phyloP scores from a whole-genome alignment of 2,888 invertebrate genomes.

The Calameuta idolon region DNA sequence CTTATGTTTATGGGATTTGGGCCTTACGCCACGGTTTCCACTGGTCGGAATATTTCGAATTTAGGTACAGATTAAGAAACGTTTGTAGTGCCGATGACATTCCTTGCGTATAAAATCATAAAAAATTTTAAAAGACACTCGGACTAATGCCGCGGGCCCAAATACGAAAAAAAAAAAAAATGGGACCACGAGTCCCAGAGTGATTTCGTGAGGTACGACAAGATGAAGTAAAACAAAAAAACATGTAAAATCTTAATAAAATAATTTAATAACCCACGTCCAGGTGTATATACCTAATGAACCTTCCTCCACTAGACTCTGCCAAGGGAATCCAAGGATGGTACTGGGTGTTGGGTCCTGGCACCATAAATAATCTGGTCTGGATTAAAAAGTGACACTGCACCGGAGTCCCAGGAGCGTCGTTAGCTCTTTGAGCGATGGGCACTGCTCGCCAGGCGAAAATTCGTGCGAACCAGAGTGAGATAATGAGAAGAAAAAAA shows the following conservation, averaged over 20 bases:
- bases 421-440: conserved; percentile 25
- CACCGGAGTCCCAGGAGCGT: conserved; percentile 4
- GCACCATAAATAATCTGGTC: conserved; percentile 58
- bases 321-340: too few species aligned
- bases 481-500: not conserved
- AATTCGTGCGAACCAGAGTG: not conserved
- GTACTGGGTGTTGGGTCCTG: conserved; percentile 24
- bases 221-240: conserved; percentile 31
- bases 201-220: conserved; percentile 18
- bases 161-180: conserved; percentile 1
- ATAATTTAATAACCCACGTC: conserved; percentile 53
- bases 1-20: conserved; percentile 47
- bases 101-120: too few species aligned
- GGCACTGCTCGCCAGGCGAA: conserved; percentile 16
- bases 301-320: too few species aligned
- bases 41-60: too few species aligned
- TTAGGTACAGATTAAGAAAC: too few species aligned
- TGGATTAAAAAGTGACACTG: conserved; percentile 50
- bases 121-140: too few species aligned
- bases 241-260: conserved; percentile 58
- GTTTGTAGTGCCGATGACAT: too few species aligned
- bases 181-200: conserved; percentile 3
- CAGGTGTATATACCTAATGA: not conserved
- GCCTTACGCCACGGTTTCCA: not conserved
- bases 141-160: not conserved